phyloP scores from a whole-genome alignment of 2,113 vertebrate species.

The Actenoides lindsayi region DNA sequence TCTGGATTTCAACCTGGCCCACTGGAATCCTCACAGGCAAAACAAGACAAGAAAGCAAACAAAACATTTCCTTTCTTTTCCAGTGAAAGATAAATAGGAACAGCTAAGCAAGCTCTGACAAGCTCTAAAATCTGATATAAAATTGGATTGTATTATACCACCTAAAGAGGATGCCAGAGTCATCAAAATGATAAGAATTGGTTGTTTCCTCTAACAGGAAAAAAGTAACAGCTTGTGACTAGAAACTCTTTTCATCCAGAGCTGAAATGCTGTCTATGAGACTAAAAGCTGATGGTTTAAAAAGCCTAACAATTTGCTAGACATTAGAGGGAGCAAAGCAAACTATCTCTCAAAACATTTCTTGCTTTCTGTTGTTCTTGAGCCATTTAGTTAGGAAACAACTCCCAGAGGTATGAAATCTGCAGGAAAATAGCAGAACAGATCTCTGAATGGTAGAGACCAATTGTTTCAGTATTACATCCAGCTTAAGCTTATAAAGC shows the following conservation, averaged over 20 bases:
- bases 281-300: not conserved
- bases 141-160: not conserved
- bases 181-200: not conserved
- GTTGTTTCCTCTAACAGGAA: not conserved
- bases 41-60: slow-evolving; percentile 21
- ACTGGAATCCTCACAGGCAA: slow-evolving; percentile 17
- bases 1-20: slow-evolving; percentile 26
- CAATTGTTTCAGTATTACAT: not conserved
- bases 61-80: slow-evolving; percentile 55
- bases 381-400: not conserved
- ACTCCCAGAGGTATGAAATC: not conserved
- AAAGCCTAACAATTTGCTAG: not conserved
- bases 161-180: not conserved
- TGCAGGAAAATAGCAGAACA: not conserved
- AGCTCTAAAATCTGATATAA: slow-evolving; percentile 10
- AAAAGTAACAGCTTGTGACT: not conserved
- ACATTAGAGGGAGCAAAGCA: not conserved
- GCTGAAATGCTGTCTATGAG: not conserved
- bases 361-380: not conserved
- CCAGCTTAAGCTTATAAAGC: not conserved
- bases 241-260: not conserved
- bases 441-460: not conserved
- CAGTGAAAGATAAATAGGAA: slow-evolving; percentile 44
- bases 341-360: not conserved
- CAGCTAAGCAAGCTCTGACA: slow-evolving; percentile 8